These are phyloP conservation scores for Bufo bufo DNA, from an alignment of 2,113 vertebrate species.

Conservation along the genomic window DNA sequence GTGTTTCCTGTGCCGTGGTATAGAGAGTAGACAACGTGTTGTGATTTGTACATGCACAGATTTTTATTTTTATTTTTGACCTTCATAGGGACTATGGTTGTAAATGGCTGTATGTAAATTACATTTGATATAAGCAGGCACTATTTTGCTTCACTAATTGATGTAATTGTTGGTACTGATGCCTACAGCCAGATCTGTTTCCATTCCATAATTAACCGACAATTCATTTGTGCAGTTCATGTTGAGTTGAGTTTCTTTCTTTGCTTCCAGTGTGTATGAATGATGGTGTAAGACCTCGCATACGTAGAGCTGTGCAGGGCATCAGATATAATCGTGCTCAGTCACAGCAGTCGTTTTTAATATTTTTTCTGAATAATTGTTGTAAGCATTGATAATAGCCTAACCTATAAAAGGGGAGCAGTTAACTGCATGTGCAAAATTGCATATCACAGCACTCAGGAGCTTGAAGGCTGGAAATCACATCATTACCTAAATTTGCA, in stretches of 20 bases:
- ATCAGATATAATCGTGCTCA: background rate
- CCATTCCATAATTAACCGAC: background rate
- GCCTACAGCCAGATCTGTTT: conserved; percentile 21
- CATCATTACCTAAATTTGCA: background rate
- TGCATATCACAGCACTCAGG: background rate
- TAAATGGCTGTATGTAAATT: background rate
- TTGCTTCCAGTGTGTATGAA: background rate
- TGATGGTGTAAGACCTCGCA: background rate
- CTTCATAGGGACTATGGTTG: background rate
- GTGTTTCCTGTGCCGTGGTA: no score
- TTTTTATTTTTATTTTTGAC: background rate
- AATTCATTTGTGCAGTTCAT: conserved; percentile 10
- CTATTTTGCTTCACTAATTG: conserved; percentile 13
- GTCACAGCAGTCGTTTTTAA: background rate
- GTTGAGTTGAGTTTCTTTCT: background rate
- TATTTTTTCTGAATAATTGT: background rate
- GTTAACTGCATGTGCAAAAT: background rate
- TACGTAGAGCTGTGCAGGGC: background rate
- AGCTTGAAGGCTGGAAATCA: background rate
- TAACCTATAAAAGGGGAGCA: background rate
- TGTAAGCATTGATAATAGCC: background rate
- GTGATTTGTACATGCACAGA: background rate
- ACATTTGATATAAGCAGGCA: background rate
- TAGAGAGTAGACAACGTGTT: background rate
- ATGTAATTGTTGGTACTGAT: conserved; percentile 12